These are phyloP conservation scores for Drosophila guanche DNA, from an alignment of 1,140 invertebrate species.

Conservation along the genomic window DNA sequence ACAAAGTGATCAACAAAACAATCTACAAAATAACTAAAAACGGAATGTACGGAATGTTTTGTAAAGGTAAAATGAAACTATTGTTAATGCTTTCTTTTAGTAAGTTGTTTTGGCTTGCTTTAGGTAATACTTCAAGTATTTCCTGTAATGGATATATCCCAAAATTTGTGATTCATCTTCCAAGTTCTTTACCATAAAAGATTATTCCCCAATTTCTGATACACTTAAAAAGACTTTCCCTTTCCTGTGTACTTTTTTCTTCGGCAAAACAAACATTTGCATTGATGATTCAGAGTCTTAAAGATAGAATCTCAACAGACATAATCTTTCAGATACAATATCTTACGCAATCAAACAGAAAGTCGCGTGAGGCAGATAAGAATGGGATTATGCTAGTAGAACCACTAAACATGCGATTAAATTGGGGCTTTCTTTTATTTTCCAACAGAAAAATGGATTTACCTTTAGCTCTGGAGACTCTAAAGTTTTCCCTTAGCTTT, in stretches of 20 bases:
- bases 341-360: slow-evolving; percentile 21
- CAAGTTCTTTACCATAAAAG: too few relatives aligned
- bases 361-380: slow-evolving; percentile 29
- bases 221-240: too few relatives aligned
- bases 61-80: not conserved
- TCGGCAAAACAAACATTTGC: slow-evolving; percentile 25
- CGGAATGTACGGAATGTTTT: too few relatives aligned
- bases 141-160: too few relatives aligned
- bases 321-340: slow-evolving; percentile 4
- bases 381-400: not conserved
- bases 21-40: too few relatives aligned
- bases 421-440: not conserved
- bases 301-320: too few relatives aligned
- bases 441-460: not conserved
- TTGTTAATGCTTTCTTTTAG: slow-evolving; percentile 7
- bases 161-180: too few relatives aligned
- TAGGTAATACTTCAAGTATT: not conserved
- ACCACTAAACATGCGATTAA: too few relatives aligned
- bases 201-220: not conserved
- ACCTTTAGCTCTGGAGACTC: not conserved
- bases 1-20: too few relatives aligned
- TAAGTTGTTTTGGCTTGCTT: slow-evolving; percentile 8
- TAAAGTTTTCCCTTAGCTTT: not conserved
- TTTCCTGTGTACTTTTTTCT: slow-evolving; percentile 11
- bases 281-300: slow-evolving; percentile 43